phyloP scores from a whole-genome alignment of 2,888 invertebrate genomes.

The Eutolmus rufibarbis region DNA sequence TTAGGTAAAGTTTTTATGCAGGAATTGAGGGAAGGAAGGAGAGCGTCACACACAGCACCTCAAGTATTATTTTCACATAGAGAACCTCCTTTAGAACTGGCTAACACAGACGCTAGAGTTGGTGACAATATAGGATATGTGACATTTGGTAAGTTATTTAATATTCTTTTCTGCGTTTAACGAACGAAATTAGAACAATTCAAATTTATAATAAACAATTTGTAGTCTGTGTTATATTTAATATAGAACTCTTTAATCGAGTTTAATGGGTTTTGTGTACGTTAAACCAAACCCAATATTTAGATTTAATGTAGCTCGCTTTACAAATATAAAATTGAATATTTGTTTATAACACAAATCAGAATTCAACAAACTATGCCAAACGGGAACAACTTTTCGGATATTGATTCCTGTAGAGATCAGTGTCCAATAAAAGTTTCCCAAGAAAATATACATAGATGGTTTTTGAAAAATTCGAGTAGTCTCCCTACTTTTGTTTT shows the following conservation, averaged over 20 bases:
- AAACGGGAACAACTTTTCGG: neutral
- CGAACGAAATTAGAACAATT: neutral
- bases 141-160: constrained; percentile 82
- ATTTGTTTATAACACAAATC: neutral
- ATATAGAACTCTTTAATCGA: too few relatives aligned
- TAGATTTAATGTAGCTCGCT: neutral
- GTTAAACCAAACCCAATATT: neutral
- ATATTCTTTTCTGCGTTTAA: neutral
- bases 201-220: too few relatives aligned
- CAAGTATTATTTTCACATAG: constrained; percentile 91
- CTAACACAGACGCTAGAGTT: constrained; percentile 89
- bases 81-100: constrained; percentile 95
- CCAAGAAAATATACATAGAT: neutral
- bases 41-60: constrained; percentile 94
- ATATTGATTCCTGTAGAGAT: neutral
- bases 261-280: too few relatives aligned
- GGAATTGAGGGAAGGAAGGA: constrained; percentile 96
- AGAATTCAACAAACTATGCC: neutral
- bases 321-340: neutral
- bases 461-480: neutral
- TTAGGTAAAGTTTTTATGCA: constrained; percentile 99
- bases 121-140: constrained; percentile 99
- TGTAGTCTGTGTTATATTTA: too few relatives aligned
- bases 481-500: neutral
- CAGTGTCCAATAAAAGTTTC: neutral